These are phyloP conservation scores for Tolmerus cingulatus DNA, from an alignment of 2,888 invertebrate genomes.

Conservation along the genomic window DNA sequence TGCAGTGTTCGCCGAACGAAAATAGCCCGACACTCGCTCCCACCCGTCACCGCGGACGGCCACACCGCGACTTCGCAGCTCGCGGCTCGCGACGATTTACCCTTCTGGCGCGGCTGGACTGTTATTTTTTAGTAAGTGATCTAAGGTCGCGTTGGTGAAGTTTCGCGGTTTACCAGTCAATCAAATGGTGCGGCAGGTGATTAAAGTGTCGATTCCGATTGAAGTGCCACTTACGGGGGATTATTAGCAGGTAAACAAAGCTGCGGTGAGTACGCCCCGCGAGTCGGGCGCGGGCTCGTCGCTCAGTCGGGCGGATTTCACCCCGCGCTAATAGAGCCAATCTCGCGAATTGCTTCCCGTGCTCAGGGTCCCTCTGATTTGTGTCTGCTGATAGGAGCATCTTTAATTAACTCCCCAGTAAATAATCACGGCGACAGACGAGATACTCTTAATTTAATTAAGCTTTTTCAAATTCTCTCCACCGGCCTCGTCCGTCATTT, in stretches of 20 bases:
- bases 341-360: not conserved
- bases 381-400: not conserved
- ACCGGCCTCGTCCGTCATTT: not conserved
- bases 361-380: not conserved
- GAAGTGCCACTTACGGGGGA: not conserved
- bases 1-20: not conserved
- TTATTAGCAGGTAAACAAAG: not conserved
- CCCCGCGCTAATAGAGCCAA: not conserved
- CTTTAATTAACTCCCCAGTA: not conserved
- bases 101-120: not conserved
- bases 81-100: not conserved
- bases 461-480: not conserved
- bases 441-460: not conserved
- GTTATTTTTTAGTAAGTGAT: not conserved
- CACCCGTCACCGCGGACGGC: not conserved
- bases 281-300: not conserved
- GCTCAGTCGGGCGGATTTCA: not conserved
- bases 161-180: not conserved
- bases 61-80: not conserved
- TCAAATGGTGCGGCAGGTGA: not conserved
- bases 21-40: not conserved
- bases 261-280: not conserved
- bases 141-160: not conserved
- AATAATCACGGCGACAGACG: not conserved
- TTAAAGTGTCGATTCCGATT: not conserved